Base-by-base conservation (phyloP, 1,140 invertebrate genomes). In the Lycorma delicatula region DNA sequence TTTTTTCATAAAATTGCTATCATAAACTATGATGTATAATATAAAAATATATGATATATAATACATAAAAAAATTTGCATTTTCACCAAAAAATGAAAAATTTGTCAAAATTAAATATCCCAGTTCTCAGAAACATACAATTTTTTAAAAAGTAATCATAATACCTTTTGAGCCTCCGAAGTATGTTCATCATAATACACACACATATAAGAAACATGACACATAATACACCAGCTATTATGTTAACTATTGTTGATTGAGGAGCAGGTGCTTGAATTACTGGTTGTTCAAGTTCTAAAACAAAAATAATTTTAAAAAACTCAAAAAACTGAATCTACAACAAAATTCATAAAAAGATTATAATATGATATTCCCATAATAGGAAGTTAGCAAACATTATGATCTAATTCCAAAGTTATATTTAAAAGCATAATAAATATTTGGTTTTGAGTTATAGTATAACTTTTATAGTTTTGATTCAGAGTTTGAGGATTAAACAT, bases 151-250 rank as follows among this genome's bases (percentile, higher is more conserved):
- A 44, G 41, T 44, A 16, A 44, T 20, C 41, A 44, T 22, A 20
- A 58, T 62, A 68, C 68, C 68, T 73, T 60, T 78, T 77, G 18
- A 77, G 61, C 49, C 74, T 70, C 25, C 72, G 69, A 60, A 76
- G 72, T 9, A 79, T 71, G 60, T 74, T 71, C 54, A 79, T 72
- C 3, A 78, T 71, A 0, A 85, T 75, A 1, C 81, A 73, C 1
- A 80, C 74, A 0, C 82, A 77, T 2, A 82, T 68, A 4, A 81
- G 75, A 59, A 83, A 81, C 70, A 82, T 78, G 0, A 78, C 72
- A 38, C 78, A 80, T 0, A 84, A 65, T 0, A 82, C 75, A 0
- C 74, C 77, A 13, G 76, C 79, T 6, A 83, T 60, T 12, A 83
- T 75, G 60, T 81, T 80, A 25, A 82, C 75, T 1, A 82, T 61